These are phyloP conservation scores for Anser cygnoides DNA, from an alignment of 2,113 vertebrate species.

Conservation along the genomic window DNA sequence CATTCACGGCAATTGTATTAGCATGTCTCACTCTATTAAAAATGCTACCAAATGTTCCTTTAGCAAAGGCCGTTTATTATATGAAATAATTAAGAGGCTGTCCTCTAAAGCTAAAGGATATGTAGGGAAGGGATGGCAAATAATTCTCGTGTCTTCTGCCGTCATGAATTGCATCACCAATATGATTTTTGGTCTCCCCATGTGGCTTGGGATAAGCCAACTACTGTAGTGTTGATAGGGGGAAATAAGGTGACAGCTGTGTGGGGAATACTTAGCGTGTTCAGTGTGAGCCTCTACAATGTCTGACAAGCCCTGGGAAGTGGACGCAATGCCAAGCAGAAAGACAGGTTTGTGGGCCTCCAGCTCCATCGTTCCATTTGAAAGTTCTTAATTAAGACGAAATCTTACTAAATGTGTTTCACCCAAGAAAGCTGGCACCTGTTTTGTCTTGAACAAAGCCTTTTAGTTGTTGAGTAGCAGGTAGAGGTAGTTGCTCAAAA, in stretches of 20 bases:
- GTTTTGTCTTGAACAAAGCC: not conserved
- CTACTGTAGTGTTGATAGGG: not conserved
- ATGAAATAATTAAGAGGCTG: not conserved
- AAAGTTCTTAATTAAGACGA: not conserved
- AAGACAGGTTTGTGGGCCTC: rapidly evolving
- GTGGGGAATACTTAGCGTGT: rapidly evolving
- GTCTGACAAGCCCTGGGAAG: not conserved
- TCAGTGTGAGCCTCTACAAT: not conserved
- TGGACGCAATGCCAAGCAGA: not conserved
- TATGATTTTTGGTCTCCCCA: not conserved
- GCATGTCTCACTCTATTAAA: not conserved
- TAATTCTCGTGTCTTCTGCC: not conserved
- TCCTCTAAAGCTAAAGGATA: not conserved
- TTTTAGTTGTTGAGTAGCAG: not conserved
- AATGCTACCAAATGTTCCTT: not conserved
- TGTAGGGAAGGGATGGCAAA: not conserved
- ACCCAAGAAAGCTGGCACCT: not conserved
- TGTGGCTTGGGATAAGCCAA: not conserved
- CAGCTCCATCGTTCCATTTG: not conserved
- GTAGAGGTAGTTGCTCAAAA: not conserved
- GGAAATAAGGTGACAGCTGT: not conserved
- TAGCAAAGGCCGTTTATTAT: not conserved
- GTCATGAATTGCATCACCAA: not conserved
- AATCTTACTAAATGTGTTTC: not conserved
- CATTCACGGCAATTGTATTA: not conserved